phyloP scores from a whole-genome alignment of 2,797 vertebrate species.

The Vultur gryphus region DNA sequence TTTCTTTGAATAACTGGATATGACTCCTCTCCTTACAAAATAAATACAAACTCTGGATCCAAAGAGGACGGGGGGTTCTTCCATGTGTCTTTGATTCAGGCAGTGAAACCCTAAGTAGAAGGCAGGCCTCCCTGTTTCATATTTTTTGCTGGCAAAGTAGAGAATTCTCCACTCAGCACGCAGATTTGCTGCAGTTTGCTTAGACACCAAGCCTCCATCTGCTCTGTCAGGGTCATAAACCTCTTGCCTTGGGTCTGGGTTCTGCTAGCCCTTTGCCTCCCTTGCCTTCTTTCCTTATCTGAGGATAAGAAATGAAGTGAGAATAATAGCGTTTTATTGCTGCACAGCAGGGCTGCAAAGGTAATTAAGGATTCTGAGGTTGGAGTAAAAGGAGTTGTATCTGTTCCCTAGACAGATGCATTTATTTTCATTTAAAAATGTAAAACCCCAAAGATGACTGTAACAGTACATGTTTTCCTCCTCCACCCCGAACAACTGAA shows the following conservation, averaged over 20 bases:
- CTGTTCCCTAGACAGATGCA: neutral
- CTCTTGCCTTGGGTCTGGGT: neutral
- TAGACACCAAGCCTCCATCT: neutral
- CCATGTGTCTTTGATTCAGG: neutral
- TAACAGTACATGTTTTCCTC: neutral
- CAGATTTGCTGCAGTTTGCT: slow-evolving; percentile 5
- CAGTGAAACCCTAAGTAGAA: neutral
- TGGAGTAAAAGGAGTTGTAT: neutral
- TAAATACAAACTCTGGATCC: neutral
- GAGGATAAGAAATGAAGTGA: neutral
- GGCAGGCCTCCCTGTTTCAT: neutral
- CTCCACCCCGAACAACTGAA: neutral
- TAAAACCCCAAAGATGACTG: neutral
- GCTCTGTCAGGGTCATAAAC: neutral
- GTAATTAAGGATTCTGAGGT: neutral
- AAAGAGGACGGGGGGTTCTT: neutral
- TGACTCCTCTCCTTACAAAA: neutral
- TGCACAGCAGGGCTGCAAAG: neutral
- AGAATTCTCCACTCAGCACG: neutral
- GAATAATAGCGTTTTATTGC: slow-evolving; percentile 1
- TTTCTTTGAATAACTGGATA: neutral
- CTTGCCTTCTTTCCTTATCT: neutral
- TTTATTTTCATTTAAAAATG: neutral
- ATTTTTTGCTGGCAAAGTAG: slow-evolving; percentile 16
- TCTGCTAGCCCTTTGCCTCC: neutral